Conservation (phyloP, 2,113 vertebrate species). For the Apodemus speciosus region DNA sequence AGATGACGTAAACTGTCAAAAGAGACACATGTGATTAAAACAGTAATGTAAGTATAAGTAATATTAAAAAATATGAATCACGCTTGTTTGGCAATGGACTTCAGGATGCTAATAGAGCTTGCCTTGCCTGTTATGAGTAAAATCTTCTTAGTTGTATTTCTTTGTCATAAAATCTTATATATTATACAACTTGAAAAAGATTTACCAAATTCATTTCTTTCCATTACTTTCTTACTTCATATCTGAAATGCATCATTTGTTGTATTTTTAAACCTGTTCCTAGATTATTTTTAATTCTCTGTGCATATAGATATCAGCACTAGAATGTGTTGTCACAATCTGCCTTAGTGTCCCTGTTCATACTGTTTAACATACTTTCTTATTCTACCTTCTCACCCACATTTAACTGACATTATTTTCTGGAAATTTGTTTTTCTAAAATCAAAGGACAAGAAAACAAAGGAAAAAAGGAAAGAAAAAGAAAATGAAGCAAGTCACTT, state of each 20-base stretch:
- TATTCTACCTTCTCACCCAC: background rate
- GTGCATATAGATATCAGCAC: background rate
- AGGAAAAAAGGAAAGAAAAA: background rate
- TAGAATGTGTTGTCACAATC: background rate
- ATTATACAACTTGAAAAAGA: background rate
- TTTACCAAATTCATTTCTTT: background rate
- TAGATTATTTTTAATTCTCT: background rate
- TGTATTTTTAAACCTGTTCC: background rate
- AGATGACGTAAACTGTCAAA: background rate
- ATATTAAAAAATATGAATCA: background rate
- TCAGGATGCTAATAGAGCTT: background rate
- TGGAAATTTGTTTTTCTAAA: background rate
- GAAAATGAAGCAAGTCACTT: background rate
- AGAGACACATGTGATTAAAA: background rate
- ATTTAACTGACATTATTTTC: background rate
- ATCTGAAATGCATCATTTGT: background rate
- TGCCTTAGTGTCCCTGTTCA: too few relatives aligned
- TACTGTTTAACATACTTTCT: background rate
- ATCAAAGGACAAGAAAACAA: background rate
- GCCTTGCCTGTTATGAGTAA: background rate
- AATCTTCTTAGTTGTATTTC: background rate
- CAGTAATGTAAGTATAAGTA: background rate
- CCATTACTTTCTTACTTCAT: background rate
- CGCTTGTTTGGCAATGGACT: background rate
- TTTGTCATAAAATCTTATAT: background rate